Percentiles rank a stretch among this genome's conserved stretches.
Conservation (phyloP, 2,797 vertebrate genomes). For the Rhadinocentrus ornatus region DNA sequence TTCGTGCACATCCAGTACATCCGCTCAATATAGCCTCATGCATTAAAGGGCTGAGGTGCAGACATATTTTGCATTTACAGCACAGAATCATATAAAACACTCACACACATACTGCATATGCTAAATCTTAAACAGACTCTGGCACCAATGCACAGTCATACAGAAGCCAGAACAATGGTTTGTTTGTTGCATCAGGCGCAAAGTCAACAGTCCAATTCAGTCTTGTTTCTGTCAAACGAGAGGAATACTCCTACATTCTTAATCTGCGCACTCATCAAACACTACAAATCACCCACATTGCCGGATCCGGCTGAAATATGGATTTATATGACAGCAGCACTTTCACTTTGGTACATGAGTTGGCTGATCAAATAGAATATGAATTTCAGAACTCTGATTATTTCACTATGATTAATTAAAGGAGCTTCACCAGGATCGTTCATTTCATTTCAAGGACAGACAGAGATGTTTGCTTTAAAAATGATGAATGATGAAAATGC, state of each 20-base stretch:
- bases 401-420: constrained; percentile 68
- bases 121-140: constrained; percentile 33
- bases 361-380: constrained; percentile 64
- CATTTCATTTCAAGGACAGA: constrained; percentile 66
- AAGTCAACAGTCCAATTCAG: constrained; percentile 57
- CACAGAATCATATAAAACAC: constrained; percentile 27
- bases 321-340: constrained; percentile 49
- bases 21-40: constrained; percentile 25
- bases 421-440: constrained; percentile 53
- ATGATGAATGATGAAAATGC: constrained; percentile 50
- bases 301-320: constrained; percentile 50
- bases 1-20: constrained; percentile 31
- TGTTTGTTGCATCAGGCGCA: constrained; percentile 56
- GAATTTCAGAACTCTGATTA: constrained; percentile 63
- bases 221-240: constrained; percentile 63
- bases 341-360: constrained; percentile 51
- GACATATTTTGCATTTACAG: constrained; percentile 35
- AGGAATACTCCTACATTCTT: constrained; percentile 68
- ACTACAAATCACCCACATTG: constrained; percentile 63
- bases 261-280: constrained; percentile 68
- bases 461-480: constrained; percentile 27
- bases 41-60: constrained; percentile 35
- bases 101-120: constrained; percentile 7
- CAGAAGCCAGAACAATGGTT: constrained; percentile 55
- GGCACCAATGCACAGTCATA: constrained; percentile 5